Percentiles rank a stretch among this genome's conserved stretches.
phyloP scores from a whole-genome alignment of 1,140 invertebrate genomes.

The Drosophila quadrilineata region DNA sequence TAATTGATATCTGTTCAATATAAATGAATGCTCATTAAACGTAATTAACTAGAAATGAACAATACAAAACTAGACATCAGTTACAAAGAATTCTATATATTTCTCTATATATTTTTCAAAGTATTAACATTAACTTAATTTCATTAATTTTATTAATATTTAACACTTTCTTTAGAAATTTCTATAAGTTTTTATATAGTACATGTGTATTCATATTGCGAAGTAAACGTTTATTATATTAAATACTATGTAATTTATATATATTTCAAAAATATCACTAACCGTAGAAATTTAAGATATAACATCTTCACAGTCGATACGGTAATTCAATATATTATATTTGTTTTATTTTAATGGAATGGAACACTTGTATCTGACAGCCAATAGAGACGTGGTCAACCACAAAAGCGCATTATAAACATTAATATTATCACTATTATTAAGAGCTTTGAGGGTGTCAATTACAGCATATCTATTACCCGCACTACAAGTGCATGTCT shows the following conservation, averaged over 20 bases:
- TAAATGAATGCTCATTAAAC: no score
- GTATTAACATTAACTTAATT: no score
- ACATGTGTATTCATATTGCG: not conserved
- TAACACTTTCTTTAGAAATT: not conserved
- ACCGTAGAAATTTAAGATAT: no score
- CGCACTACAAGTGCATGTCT: not conserved
- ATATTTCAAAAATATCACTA: no score
- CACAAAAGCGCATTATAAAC: conserved; percentile 16
- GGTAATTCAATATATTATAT: no score
- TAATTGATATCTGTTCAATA: no score
- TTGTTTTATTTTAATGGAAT: conserved; percentile 63
- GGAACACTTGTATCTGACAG: conserved; percentile 8
- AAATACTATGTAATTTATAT: not conserved
- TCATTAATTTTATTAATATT: conserved; percentile 34
- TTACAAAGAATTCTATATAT: no score
- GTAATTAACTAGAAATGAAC: no score
- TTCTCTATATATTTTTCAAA: no score
- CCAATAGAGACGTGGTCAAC: conserved; percentile 23
- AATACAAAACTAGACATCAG: no score
- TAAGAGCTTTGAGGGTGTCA: conserved; percentile 34
- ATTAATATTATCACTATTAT: conserved; percentile 7
- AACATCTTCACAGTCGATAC: no score
- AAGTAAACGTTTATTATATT: no score
- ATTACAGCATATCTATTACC: conserved; percentile 28
- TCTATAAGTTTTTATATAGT: not conserved